These are phyloP conservation scores for Microtus pennsylvanicus DNA, from an alignment of 2,113 vertebrate species.

Conservation along the genomic window DNA sequence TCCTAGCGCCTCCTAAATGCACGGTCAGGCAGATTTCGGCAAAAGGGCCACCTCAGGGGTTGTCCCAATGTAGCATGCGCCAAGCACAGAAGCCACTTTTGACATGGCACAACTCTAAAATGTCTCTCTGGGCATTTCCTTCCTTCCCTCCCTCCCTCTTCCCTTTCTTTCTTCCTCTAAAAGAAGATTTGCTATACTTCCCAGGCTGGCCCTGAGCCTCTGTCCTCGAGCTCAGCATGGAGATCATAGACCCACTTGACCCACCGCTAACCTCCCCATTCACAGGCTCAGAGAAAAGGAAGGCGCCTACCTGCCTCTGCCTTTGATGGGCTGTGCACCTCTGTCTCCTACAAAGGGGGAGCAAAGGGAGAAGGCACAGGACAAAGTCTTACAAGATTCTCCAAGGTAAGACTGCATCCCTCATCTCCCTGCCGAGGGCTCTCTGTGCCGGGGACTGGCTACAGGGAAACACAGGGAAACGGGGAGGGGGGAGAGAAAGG, in stretches of 20 bases:
- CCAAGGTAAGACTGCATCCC: background rate
- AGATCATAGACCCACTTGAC: background rate
- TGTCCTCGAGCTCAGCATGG: background rate
- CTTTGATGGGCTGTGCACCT: accelerated
- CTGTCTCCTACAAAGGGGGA: background rate
- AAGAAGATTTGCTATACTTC: no score
- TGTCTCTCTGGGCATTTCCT: background rate
- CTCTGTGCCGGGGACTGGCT: background rate
- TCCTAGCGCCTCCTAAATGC: background rate
- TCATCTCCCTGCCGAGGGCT: background rate
- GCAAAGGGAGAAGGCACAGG: no score
- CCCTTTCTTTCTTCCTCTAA: background rate
- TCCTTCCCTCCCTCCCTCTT: background rate
- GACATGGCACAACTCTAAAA: accelerated
- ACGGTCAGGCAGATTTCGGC: background rate
- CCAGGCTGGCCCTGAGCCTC: background rate
- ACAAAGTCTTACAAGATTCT: background rate
- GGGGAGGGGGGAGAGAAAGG: background rate
- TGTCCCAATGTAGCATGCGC: accelerated
- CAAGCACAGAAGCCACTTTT: background rate
- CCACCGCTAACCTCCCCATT: background rate
- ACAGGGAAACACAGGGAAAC: background rate
- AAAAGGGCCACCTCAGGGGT: background rate
- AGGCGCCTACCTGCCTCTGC: background rate
- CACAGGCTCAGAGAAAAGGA: background rate